A percentile compares a stretch with the other conserved stretches of the same genome.
These are phyloP conservation scores for Caenorhabditis brenneri DNA, from an alignment of 1,140 invertebrate species.

Conservation along the genomic window DNA sequence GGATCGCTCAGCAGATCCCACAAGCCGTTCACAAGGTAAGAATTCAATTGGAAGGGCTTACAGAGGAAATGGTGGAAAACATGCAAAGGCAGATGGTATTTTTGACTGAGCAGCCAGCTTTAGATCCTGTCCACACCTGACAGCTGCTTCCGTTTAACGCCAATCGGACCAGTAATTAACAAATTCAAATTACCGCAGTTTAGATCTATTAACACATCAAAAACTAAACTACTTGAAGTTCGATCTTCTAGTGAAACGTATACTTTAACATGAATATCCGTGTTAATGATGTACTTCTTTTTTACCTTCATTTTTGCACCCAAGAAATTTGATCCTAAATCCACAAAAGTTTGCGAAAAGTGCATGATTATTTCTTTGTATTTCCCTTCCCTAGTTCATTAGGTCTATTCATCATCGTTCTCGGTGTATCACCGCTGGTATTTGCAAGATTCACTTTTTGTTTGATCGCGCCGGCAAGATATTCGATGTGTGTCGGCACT, in stretches of 20 bases:
- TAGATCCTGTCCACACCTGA: background rate
- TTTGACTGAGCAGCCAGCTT: background rate
- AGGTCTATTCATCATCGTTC: constrained; percentile 9
- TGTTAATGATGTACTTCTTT: no score
- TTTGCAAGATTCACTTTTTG: constrained; percentile 12
- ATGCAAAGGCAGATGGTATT: background rate
- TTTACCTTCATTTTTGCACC: no score
- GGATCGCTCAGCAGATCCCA: constrained; percentile 59
- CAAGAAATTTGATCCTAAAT: background rate
- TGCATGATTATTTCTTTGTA: no score
- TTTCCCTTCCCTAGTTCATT: background rate
- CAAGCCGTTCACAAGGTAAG: constrained; percentile 61
- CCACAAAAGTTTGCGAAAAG: background rate
- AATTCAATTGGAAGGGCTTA: no score
- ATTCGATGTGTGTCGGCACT: constrained; percentile 18
- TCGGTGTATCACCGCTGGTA: background rate
- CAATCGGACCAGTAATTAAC: no score
- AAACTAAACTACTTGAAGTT: no score
- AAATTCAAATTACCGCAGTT: background rate
- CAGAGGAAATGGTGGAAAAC: no score
- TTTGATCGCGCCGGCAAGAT: constrained; percentile 20
- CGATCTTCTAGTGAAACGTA: no score
- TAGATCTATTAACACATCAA: no score
- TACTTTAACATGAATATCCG: no score
- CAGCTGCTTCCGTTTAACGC: background rate